Percentiles rank a stretch among this genome's conserved stretches.
These are phyloP conservation scores for Lumbricus terrestris DNA, from an alignment of 2,888 invertebrate species.

Conservation along the genomic window DNA sequence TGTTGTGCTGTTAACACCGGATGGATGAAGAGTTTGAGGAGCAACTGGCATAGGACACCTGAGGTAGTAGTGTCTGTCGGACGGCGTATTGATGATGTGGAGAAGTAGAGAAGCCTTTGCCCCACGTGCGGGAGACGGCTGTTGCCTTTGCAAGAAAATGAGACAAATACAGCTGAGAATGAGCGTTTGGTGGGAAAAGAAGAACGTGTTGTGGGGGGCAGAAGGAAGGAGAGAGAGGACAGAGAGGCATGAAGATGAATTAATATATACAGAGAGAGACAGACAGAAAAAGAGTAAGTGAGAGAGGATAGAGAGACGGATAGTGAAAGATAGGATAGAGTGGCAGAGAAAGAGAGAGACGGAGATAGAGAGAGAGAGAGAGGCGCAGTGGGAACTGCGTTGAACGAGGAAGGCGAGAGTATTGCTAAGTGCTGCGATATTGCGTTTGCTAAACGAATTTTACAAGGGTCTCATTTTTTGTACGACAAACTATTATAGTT, in stretches of 20 bases:
- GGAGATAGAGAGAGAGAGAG: background rate
- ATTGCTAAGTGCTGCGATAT: conserved; percentile 8
- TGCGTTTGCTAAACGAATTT: background rate
- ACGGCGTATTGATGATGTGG: background rate
- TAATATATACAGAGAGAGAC: no score
- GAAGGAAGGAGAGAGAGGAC: no score
- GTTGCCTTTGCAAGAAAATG: background rate
- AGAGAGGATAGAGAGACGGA: no score
- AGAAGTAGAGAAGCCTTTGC: background rate
- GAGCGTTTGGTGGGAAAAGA: background rate
- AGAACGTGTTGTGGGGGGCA: background rate
- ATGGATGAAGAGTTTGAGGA: background rate
- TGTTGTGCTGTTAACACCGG: background rate
- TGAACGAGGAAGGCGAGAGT: background rate
- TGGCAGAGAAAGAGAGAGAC: background rate
- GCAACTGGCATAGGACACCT: background rate
- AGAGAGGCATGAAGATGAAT: no score
- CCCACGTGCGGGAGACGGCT: background rate
- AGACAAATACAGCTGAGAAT: background rate
- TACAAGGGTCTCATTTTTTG: conserved; percentile 17
- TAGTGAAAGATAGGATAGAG: no score
- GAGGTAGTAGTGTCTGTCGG: no score
- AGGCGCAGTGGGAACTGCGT: background rate
- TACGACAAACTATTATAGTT: conserved; percentile 16
- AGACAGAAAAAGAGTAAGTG: no score